Percentiles rank a stretch among this genome's conserved stretches.
phyloP scores from a whole-genome alignment of 2,797 vertebrate genomes.

The Buphagus erythrorhynchus region DNA sequence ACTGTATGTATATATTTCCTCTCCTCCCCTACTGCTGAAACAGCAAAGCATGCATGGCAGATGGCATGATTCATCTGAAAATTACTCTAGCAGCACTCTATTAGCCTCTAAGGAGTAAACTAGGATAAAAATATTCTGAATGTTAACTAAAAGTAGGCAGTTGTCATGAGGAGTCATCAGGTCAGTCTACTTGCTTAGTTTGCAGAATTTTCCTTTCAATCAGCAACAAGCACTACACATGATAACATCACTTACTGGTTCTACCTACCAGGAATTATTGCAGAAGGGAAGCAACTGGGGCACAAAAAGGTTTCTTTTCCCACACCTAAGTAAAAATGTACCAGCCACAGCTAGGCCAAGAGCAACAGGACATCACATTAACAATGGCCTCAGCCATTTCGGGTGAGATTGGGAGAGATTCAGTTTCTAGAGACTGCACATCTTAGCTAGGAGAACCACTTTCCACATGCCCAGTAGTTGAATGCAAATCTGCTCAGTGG shows the following conservation, averaged over 20 bases:
- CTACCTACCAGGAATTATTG: not conserved
- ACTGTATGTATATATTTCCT: not conserved
- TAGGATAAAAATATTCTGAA: conserved; percentile 55
- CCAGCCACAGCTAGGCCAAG: not conserved
- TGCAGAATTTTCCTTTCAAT: conserved; percentile 31
- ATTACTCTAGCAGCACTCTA: conserved; percentile 61
- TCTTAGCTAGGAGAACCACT: not conserved
- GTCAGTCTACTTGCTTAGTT: conserved; percentile 39
- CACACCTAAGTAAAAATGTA: not conserved
- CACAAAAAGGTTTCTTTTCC: not conserved
- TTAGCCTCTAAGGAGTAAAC: conserved; percentile 64
- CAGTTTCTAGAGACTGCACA: not conserved
- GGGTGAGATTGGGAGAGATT: not conserved
- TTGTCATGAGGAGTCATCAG: conserved; percentile 7
- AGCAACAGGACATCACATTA: accelerated
- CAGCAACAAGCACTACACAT: not conserved
- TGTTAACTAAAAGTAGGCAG: conserved; percentile 41
- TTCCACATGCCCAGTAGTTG: not conserved
- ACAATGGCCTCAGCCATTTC: accelerated
- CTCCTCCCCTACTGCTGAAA: conserved; percentile 27
- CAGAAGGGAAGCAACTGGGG: not conserved
- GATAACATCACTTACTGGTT: not conserved
- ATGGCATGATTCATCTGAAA: conserved; percentile 66
- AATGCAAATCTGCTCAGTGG: not conserved
- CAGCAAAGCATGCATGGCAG: conserved; percentile 48